Evolutionary conservation across 92 coral and sea anemone species (phyloP), one percentile per base, ranked within the genome.

Genomic region (Paramuricea clavata): DNA sequence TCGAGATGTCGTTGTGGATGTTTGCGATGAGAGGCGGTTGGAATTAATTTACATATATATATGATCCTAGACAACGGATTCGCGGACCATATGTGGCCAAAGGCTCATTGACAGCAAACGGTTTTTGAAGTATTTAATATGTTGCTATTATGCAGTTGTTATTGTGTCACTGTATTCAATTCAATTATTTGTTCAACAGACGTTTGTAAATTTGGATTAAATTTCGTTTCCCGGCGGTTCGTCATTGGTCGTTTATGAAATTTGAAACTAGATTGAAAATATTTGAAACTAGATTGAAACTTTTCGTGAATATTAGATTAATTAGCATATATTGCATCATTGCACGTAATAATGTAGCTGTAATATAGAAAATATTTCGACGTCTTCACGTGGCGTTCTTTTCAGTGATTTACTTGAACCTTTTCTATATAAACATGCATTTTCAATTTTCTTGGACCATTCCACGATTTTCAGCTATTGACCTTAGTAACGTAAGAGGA

Each of bases 21-120:
- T 49, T 60, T 61, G 22, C 26, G 13, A 33, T 54, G 82, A 54
- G 79, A 39, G 79, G 79, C 79, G 79, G 79, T 73, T 65, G 49
- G 62, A 47, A 39, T 10, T 19, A 27, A 76, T 76, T 76, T 76
- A 60, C 82, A 76, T 76, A 76, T 52, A 21, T 28, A 76, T 27
- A 9, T 22, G 16, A 11, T 23, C 12, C 2, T 15, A 15, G n/a
- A 54, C 23, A 47, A 47, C 54, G 54, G 54, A 47, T 47, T 47
- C 19, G 7, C 62, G 3, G 62, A 39, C 25, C 62, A 54, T 6
- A 54, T 54, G 62, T 54, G 62, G 26, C 62, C 62, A 15, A 9
- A 2, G 3, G 17, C 15, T 15, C 52, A 21, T 10, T 17, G 22
- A 54, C 23, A 19, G 16, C 62, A 54, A 2, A 21, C 62, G 62